A percentile compares a stretch with the other conserved stretches of the same genome.
Evolutionary conservation across 2,797 vertebrate species (phyloP).

Genomic region (Enteromius paludinosus): DNA sequence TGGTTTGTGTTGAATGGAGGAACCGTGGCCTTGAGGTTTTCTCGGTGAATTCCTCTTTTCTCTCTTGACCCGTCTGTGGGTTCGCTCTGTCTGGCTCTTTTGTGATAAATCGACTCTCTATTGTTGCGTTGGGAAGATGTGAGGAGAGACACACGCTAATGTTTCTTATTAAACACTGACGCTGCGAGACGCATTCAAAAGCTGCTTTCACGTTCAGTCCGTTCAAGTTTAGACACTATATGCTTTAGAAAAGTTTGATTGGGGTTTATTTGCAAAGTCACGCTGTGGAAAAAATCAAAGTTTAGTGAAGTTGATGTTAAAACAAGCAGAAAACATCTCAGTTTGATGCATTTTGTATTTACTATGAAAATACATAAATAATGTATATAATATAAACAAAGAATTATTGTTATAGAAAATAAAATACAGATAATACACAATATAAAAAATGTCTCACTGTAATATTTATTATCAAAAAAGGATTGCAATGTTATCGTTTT

Average conservation of each 20-base stretch:
- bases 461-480: neutral
- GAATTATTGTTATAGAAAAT: neutral
- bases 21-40: neutral
- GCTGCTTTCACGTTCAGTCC: neutral
- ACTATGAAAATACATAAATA: neutral
- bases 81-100: neutral
- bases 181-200: neutral
- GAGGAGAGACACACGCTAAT: neutral
- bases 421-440: neutral
- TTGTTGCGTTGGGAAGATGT: constrained; percentile 3
- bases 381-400: neutral
- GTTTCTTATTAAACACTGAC: constrained; percentile 4
- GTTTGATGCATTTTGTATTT: neutral
- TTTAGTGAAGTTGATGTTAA: neutral
- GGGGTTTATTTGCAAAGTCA: neutral
- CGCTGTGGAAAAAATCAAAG: too few species aligned
- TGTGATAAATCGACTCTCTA: constrained; percentile 2
- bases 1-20: neutral
- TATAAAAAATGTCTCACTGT: neutral
- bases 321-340: neutral
- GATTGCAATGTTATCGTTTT: neutral
- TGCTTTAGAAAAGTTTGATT: neutral
- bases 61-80: neutral
- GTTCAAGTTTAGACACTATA: neutral
- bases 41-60: neutral